phyloP scores from a whole-genome alignment of 1,140 invertebrate genomes.

The Drosophila nasuta region DNA sequence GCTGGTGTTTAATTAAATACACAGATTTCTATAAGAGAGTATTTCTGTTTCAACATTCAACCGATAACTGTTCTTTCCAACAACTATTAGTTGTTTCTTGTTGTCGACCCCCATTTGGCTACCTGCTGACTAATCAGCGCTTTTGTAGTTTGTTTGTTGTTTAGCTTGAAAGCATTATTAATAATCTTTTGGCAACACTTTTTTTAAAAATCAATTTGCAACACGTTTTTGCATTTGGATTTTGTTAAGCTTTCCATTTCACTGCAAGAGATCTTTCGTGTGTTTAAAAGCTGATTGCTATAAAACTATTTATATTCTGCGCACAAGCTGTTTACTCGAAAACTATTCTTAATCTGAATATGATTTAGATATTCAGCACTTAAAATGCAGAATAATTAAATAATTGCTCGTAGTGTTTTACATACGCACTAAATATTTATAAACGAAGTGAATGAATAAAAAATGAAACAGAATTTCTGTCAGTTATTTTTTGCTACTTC shows the following conservation, averaged over 20 bases:
- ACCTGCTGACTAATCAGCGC: constrained; percentile 61
- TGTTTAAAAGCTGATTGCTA: constrained; percentile 16
- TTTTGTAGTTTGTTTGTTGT: constrained; percentile 42
- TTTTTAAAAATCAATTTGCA: constrained; percentile 68
- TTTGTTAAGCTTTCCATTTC: constrained; percentile 70
- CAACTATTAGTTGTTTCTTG: constrained; percentile 10
- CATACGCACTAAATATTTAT: neutral
- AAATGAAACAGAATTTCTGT: neutral
- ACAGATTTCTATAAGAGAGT: constrained; percentile 1
- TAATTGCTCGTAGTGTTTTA: neutral
- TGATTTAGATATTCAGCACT: neutral
- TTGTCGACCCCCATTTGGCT: constrained; percentile 28
- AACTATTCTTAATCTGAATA: no score
- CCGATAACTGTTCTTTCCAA: constrained; percentile 18
- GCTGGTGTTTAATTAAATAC: neutral
- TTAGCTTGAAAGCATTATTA: constrained; percentile 41
- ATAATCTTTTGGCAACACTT: constrained; percentile 47
- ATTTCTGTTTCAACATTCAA: neutral
- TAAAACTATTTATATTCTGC: neutral
- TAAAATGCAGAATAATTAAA: neutral
- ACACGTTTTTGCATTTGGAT: constrained; percentile 62
- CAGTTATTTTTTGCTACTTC: neutral
- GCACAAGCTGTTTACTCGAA: no score
- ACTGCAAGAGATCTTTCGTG: neutral
- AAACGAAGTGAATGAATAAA: neutral